Evolutionary conservation across 2,888 invertebrate species (phyloP).

Genomic region (Caenorhabditis wallacei): DNA sequence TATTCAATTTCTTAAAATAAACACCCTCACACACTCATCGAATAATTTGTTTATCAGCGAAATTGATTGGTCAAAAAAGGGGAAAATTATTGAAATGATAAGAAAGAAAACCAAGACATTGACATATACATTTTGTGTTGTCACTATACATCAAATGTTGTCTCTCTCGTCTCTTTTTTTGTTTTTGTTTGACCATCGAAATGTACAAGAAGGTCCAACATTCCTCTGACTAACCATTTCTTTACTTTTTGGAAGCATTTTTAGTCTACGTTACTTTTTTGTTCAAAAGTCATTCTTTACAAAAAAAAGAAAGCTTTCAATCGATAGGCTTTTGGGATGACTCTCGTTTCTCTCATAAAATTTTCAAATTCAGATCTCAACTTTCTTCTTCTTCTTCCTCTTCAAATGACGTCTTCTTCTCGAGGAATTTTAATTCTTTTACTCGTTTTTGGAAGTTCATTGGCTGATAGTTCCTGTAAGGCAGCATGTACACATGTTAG

Average conservation of each 20-base stretch:
- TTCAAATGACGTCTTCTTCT: neutral
- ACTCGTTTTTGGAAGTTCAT: neutral
- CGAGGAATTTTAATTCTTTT: neutral
- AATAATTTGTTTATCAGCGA: no score
- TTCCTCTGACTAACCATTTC: neutral
- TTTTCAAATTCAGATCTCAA: neutral
- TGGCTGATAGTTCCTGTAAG: conserved; percentile 29
- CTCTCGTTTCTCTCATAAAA: no score
- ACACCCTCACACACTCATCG: no score
- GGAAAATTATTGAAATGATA: no score
- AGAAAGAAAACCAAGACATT: no score
- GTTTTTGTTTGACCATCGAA: neutral
- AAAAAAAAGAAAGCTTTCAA: neutral
- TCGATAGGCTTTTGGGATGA: no score
- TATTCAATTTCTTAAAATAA: no score
- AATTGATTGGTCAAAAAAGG: no score
- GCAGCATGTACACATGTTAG: conserved; percentile 25
- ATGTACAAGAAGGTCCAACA: neutral
- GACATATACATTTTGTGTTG: no score
- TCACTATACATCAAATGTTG: neutral
- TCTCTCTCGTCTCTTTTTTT: neutral
- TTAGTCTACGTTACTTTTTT: neutral
- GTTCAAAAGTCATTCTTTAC: neutral
- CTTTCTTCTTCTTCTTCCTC: no score
- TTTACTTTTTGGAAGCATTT: neutral